These are phyloP conservation scores for Stenurella melanura DNA, from an alignment of 2,888 invertebrate genomes.

Conservation along the genomic window DNA sequence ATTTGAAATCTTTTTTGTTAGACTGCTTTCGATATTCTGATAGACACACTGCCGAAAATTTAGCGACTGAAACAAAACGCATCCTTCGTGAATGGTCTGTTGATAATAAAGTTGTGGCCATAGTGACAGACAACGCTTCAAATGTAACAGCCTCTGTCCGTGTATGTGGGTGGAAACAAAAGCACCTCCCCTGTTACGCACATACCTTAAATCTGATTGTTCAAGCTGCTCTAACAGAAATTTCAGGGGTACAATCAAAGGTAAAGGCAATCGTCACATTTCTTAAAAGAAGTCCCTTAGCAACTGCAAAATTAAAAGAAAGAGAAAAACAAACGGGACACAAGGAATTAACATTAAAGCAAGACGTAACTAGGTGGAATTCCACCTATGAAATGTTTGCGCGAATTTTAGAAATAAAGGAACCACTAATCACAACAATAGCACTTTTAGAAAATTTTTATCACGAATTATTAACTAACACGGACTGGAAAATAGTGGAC, in stretches of 20 bases:
- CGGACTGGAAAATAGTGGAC: neutral
- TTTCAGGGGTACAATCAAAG: constrained; percentile 37
- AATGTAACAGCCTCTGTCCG: constrained; percentile 1
- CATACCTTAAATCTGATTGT: constrained; percentile 59
- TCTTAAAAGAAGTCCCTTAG: constrained; percentile 44
- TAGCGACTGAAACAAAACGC: constrained; percentile 1
- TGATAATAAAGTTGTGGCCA: constrained; percentile 8
- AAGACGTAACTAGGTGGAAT: constrained; percentile 45
- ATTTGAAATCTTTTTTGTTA: neutral
- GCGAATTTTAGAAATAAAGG: constrained; percentile 27
- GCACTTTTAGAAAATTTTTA: constrained; percentile 40
- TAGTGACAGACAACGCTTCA: constrained; percentile 21
- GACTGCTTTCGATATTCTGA: constrained; percentile 16
- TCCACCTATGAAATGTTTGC: constrained; percentile 41
- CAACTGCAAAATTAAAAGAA: constrained; percentile 37
- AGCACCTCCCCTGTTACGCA: constrained; percentile 59
- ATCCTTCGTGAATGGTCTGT: constrained; percentile 9
- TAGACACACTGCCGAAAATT: constrained; percentile 9
- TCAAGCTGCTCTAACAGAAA: constrained; percentile 37
- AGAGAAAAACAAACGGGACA: constrained; percentile 40
- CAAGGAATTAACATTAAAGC: constrained; percentile 45
- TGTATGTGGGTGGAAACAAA: constrained; percentile 17
- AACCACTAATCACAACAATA: constrained; percentile 40
- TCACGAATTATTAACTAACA: constrained; percentile 29
- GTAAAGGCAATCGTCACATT: neutral